Evolutionary conservation across 1,140 invertebrate species (phyloP).

Genomic region (Ganaspis sp.): DNA sequence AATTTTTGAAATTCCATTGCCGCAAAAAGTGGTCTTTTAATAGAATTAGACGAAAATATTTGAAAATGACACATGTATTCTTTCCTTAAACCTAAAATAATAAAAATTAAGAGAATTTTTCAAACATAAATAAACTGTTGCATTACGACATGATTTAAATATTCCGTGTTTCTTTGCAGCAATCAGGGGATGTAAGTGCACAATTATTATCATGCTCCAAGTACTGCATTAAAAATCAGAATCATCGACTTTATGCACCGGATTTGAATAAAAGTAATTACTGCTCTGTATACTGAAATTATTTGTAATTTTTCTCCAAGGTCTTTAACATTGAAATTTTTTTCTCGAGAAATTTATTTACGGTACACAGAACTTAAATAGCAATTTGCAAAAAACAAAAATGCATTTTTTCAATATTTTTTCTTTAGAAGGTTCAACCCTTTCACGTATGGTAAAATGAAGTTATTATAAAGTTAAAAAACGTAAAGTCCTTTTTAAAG

Average conservation of each 20-base stretch:
- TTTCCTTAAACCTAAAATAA: not conserved
- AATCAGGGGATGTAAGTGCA: not conserved
- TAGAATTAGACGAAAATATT: not conserved
- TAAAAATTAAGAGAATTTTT: not conserved
- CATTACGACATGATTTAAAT: no score
- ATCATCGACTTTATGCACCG: not conserved
- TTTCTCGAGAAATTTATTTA: no score
- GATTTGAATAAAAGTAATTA: not conserved
- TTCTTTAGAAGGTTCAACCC: no score
- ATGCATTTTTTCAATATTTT: no score
- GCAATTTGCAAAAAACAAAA: no score
- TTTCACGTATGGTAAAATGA: no score
- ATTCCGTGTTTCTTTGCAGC: not conserved
- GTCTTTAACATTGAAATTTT: no score
- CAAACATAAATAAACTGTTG: not conserved
- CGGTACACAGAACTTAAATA: no score
- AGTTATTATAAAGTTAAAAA: no score
- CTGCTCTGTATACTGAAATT: no score
- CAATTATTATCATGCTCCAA: not conserved
- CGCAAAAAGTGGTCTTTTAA: not conserved
- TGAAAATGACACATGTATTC: not conserved
- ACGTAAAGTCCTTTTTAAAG: no score
- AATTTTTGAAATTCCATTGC: not conserved
- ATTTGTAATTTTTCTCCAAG: no score
- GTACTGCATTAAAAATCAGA: not conserved